Base-by-base conservation (phyloP, 2,888 invertebrate genomes). In the Galeruca laticollis region DNA sequence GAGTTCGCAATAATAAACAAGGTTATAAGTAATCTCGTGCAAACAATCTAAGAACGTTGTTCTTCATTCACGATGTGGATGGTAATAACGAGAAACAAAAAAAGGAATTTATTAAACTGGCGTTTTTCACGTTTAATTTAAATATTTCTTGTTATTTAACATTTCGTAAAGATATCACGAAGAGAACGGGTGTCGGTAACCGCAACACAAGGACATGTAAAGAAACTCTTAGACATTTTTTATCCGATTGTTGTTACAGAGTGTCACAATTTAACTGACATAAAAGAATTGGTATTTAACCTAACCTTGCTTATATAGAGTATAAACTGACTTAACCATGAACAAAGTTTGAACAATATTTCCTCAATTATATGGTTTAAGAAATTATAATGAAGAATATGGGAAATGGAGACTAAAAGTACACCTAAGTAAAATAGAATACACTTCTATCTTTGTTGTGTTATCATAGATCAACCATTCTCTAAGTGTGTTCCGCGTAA, bases 121-220 rank as follows among this genome's bases (percentile, higher is more conserved):
- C 5, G 49, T 20, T 49, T 49, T 49, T n/a, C 49, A 6, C 31
- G n/a, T 54, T 54, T 31, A 54, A 54, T 13, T 31, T 54, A 54
- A 54, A n/a, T 54, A 54, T 54, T 54, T 8, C 26, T 31, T 18
- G 31, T 54, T 54, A 54, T 54, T 54, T 54, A 54, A 54, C 31
- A 15, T 54, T 54, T 54, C 31, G 54, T 54, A 54, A 54, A 54
- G 31, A 54, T 54, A 60, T 60, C 60, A 43, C 60, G 61, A 61
- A 61, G 33, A 49, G 61, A 61, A 51, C 35, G 61, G 61, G 26
- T 61, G 61, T 51, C 35, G 31, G 10, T 31, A 51, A 61, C 61
- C 61, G 33, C 51, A 61, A 33, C 31, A 51, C 61, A 61, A 61
- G 49, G 61, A 61, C 35, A 33, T 10, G 52, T 62, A 52, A 51